Evolutionary conservation across 2,888 invertebrate genomes (phyloP).

Genomic region (Hirtodrosophila trivittata): DNA sequence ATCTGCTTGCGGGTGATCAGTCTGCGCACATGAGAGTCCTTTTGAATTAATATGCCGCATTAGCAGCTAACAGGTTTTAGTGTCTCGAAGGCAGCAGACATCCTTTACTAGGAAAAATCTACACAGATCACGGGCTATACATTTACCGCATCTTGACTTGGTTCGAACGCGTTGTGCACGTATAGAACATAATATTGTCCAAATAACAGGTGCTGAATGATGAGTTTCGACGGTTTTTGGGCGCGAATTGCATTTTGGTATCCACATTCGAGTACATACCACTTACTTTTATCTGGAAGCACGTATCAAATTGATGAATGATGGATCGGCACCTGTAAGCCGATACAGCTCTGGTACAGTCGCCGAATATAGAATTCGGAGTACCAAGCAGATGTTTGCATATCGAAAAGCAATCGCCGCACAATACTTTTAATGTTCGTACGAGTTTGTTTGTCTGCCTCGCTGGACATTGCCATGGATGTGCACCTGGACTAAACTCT

Average conservation of each 20-base stretch:
- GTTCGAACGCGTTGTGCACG: conserved; percentile 56
- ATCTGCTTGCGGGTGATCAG: conserved; percentile 46
- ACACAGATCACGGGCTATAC: conserved; percentile 18
- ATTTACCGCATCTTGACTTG: background rate
- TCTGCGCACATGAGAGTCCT: conserved; percentile 42
- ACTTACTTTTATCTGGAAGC: conserved; percentile 26
- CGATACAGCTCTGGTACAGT: conserved; percentile 56
- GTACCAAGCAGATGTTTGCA: conserved; percentile 72
- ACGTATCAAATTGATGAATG: conserved; percentile 68
- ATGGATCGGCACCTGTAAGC: conserved; percentile 45
- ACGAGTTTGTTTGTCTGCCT: conserved; percentile 3
- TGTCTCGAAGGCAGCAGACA: conserved; percentile 20
- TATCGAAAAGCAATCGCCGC: conserved; percentile 63
- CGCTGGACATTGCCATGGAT: conserved; percentile 27
- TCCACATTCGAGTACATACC: conserved; percentile 1
- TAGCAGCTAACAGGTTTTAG: conserved; percentile 65
- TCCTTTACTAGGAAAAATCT: conserved; percentile 45
- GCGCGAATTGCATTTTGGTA: conserved; percentile 22
- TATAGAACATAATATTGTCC: conserved; percentile 56
- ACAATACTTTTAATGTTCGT: conserved; percentile 55
- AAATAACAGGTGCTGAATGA: conserved; percentile 76
- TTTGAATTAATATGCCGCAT: conserved; percentile 72
- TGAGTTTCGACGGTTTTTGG: conserved; percentile 51
- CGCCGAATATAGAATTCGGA: conserved; percentile 11
- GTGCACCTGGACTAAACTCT: conserved; percentile 42